A percentile compares a stretch with the other conserved stretches of the same genome.
Conservation (phyloP, 2,888 invertebrate genomes). For the Bedellia somnulentella region DNA sequence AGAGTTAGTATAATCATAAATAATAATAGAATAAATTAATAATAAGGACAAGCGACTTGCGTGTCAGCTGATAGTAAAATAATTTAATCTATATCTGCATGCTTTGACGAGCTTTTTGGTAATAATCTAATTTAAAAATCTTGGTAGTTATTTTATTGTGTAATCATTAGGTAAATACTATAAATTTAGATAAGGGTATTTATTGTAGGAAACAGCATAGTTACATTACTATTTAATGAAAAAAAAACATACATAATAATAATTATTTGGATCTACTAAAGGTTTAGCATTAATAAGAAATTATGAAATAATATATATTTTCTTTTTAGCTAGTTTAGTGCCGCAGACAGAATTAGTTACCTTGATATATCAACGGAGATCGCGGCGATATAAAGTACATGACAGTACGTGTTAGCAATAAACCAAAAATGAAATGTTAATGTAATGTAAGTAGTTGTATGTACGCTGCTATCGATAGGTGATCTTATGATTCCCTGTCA, state of each 20-base stretch:
- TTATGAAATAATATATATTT: conserved; percentile 53
- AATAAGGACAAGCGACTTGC: conserved; percentile 42
- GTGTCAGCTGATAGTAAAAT: conserved; percentile 44
- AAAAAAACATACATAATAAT: conserved; percentile 53
- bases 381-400: conserved; percentile 27
- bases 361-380: conserved; percentile 23
- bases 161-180: conserved; percentile 53
- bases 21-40: conserved; percentile 33
- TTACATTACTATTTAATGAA: conserved; percentile 51
- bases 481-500: no score
- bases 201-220: conserved; percentile 55
- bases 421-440: conserved; percentile 59
- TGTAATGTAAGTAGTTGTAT: conserved; percentile 53
- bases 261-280: conserved; percentile 44
- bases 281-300: conserved; percentile 28
- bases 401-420: conserved; percentile 52
- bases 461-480: conserved; percentile 59
- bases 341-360: conserved; percentile 43
- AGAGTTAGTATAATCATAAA: conserved; percentile 53
- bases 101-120: conserved; percentile 63
- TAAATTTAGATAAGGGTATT: conserved; percentile 57
- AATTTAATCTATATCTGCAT: conserved; percentile 57
- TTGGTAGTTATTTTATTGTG: conserved; percentile 56
- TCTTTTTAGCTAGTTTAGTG: conserved; percentile 60
- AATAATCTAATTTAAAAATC: conserved; percentile 58